A percentile compares a stretch with the other conserved stretches of the same genome.
Evolutionary conservation across 1,140 invertebrate genomes (phyloP).

Genomic region (Hestina assimilis): DNA sequence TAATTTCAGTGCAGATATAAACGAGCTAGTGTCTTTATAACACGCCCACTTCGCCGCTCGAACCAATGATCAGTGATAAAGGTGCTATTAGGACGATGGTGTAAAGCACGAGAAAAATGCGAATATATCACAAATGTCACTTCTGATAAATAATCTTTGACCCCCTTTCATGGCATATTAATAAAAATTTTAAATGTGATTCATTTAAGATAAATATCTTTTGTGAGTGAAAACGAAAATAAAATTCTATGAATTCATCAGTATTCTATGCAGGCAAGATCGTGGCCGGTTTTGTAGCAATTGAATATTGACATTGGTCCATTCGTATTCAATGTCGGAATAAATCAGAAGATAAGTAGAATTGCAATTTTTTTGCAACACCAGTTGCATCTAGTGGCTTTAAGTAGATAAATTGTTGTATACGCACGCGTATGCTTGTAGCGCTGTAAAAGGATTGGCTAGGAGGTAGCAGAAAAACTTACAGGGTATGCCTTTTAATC

Average conservation of each 20-base stretch:
- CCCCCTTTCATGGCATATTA: background rate
- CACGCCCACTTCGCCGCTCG: conserved; percentile 33
- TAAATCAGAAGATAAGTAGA: conserved; percentile 9
- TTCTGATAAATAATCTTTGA: background rate
- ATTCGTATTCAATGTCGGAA: conserved; percentile 21
- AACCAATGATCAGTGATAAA: conserved; percentile 29
- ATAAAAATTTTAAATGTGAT: background rate
- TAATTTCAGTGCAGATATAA: conserved; percentile 29
- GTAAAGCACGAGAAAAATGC: conserved; percentile 16
- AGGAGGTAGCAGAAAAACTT: conserved; percentile 39
- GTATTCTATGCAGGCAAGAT: conserved; percentile 10
- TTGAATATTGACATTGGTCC: conserved; percentile 22
- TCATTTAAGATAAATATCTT: background rate
- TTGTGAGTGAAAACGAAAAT: background rate
- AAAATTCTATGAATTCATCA: conserved; percentile 5
- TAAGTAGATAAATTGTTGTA: conserved; percentile 18
- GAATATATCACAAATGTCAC: background rate
- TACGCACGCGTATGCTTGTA: conserved; percentile 12
- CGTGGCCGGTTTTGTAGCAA: background rate
- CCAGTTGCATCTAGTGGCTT: background rate
- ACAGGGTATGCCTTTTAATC: conserved; percentile 48
- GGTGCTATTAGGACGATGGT: conserved; percentile 31
- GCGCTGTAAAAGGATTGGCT: conserved; percentile 8
- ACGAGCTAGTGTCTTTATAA: conserved; percentile 19
- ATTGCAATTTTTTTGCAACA: conserved; percentile 8